phyloP scores from a whole-genome alignment of 2,113 vertebrate genomes.

The Nannobrachium achirus region DNA sequence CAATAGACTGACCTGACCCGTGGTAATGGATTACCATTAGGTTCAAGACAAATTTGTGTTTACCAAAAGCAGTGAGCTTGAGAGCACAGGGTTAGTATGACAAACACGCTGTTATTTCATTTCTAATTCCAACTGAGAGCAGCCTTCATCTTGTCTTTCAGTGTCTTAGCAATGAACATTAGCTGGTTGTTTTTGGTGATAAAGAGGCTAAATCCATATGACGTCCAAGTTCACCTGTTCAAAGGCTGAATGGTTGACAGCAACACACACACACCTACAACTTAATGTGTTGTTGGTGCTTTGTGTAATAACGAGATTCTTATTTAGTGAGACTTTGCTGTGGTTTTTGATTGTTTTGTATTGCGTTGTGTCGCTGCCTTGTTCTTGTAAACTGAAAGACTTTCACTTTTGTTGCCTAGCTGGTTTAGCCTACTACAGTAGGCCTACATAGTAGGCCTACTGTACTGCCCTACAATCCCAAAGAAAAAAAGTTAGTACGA shows the following conservation, averaged over 20 bases:
- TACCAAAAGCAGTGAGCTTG: background rate
- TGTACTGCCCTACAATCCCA: background rate
- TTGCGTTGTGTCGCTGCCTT: background rate
- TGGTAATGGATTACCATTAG: background rate
- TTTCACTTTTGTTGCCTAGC: background rate
- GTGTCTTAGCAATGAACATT: background rate
- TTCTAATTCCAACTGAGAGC: background rate
- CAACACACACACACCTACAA: background rate
- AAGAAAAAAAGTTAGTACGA: background rate
- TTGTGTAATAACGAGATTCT: background rate
- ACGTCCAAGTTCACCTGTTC: background rate
- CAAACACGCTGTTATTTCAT: background rate
- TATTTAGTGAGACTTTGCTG: background rate
- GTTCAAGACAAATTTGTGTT: background rate
- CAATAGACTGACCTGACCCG: too few relatives aligned
- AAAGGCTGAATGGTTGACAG: background rate
- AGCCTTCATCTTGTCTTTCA: background rate
- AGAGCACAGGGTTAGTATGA: background rate
- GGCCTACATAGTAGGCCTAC: too few relatives aligned
- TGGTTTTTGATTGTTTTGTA: background rate
- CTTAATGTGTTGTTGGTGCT: background rate
- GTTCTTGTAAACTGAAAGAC: background rate
- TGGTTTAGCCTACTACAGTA: too few relatives aligned
- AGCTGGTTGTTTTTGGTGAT: constrained; percentile 1
- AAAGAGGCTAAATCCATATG: background rate